These are phyloP conservation scores for Drosophila teissieri DNA, from an alignment of 1,140 invertebrate species.

Conservation along the genomic window DNA sequence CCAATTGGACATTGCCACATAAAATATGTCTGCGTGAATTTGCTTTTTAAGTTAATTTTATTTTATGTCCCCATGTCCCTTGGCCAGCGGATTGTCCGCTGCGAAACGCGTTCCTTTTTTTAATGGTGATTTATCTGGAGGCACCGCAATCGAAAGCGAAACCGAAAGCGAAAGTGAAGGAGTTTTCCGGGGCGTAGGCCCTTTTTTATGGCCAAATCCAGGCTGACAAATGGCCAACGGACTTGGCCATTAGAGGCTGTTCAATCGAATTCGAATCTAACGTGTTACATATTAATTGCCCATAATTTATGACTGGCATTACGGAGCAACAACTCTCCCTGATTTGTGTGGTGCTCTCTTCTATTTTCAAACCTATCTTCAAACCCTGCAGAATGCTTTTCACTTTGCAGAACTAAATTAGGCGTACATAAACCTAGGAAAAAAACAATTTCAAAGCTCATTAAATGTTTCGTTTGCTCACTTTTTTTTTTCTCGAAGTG, in stretches of 20 bases:
- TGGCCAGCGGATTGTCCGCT: constrained; percentile 21
- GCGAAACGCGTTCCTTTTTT: constrained; percentile 69
- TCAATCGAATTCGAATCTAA: constrained; percentile 60
- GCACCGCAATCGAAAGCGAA: constrained; percentile 9
- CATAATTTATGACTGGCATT: constrained; percentile 72
- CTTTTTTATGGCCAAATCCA: constrained; percentile 79
- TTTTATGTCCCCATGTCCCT: constrained; percentile 75
- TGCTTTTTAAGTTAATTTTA: constrained; percentile 84
- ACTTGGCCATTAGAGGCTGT: constrained; percentile 60
- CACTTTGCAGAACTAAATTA: constrained; percentile 63
- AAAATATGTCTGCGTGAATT: constrained; percentile 73
- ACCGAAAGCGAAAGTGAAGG: constrained; percentile 9
- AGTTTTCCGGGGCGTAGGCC: constrained; percentile 22
- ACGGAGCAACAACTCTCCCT: constrained; percentile 26
- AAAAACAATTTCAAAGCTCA: constrained; percentile 76
- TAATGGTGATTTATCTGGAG: constrained; percentile 76
- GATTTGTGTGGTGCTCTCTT: constrained; percentile 28
- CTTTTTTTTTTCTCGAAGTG: too few species aligned
- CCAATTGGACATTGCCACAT: constrained; percentile 54
- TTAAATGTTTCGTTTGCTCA: constrained; percentile 33
- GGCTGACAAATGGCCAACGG: constrained; percentile 73
- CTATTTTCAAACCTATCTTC: constrained; percentile 27
- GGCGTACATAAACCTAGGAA: constrained; percentile 18
- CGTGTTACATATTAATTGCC: constrained; percentile 82
- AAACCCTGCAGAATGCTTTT: constrained; percentile 31